Conservation (phyloP, 2,797 vertebrate genomes). For the Cetoscarus ocellatus region DNA sequence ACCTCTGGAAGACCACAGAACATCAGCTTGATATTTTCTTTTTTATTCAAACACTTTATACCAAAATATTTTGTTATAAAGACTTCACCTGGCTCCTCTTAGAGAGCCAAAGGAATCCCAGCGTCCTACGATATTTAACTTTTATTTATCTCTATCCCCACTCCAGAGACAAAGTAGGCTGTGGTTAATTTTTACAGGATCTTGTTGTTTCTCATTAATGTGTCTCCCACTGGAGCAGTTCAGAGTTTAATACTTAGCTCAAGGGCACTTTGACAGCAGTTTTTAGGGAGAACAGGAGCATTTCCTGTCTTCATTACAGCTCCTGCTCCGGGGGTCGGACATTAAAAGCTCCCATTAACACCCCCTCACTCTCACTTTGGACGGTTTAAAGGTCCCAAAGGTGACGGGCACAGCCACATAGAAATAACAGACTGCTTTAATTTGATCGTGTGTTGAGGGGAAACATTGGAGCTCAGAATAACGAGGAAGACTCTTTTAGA, state of each 20-base stretch:
- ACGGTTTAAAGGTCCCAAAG: neutral
- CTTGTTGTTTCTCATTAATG: neutral
- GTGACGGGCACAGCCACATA: neutral
- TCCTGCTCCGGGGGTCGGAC: neutral
- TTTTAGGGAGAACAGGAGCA: neutral
- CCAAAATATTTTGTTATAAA: no score
- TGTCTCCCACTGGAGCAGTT: neutral
- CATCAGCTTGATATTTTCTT: no score
- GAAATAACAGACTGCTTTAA: neutral
- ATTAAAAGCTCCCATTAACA: conserved; percentile 30
- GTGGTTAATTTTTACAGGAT: neutral
- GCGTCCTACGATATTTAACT: neutral
- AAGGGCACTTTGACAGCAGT: neutral
- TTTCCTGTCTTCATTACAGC: conserved; percentile 12
- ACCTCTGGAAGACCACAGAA: no score
- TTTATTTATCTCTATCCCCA: neutral
- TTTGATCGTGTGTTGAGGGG: no score
- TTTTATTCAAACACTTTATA: no score
- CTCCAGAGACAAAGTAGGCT: neutral
- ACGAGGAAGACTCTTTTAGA: neutral
- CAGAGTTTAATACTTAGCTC: neutral
- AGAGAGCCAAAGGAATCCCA: neutral
- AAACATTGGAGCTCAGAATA: no score
- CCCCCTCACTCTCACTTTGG: neutral
- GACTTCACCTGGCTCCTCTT: no score